These are phyloP conservation scores for Zeus faber DNA, from an alignment of 2,113 vertebrate species.

Conservation along the genomic window DNA sequence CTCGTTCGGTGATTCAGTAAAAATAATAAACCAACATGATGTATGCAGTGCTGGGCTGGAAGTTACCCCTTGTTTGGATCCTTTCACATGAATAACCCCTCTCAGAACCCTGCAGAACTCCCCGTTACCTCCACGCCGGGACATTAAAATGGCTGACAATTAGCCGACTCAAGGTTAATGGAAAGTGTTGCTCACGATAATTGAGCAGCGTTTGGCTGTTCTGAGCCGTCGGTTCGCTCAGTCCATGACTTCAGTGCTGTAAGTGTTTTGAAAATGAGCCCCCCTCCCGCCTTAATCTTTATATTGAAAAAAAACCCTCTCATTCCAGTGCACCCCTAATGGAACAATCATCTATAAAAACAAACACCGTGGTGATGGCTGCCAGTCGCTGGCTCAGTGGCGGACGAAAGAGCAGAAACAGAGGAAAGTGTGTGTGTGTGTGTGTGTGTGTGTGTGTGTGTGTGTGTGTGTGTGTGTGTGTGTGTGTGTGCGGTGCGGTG, in stretches of 20 bases:
- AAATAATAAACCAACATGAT: conserved; percentile 46
- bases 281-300: conserved; percentile 27
- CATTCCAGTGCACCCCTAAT: conserved; percentile 26
- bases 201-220: conserved; percentile 30
- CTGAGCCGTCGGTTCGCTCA: background rate
- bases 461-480: too few species aligned
- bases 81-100: conserved; percentile 41
- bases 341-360: conserved; percentile 57
- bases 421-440: background rate
- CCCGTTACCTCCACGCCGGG: conserved; percentile 19
- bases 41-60: conserved; percentile 23
- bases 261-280: conserved; percentile 49
- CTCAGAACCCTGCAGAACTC: background rate
- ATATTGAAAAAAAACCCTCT: conserved; percentile 20
- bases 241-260: conserved; percentile 25
- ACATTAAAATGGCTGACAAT: conserved; percentile 32
- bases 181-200: conserved; percentile 59
- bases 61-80: conserved; percentile 43
- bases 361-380: conserved; percentile 34
- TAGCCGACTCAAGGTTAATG: conserved; percentile 45
- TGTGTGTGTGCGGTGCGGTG: background rate
- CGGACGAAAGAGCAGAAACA: conserved; percentile 30
- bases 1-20: conserved; percentile 35
- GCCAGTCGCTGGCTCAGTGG: conserved; percentile 39
- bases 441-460: too few species aligned